Percentiles rank a stretch among this genome's conserved stretches.
phyloP scores from a whole-genome alignment of 2,113 vertebrate genomes.

The Melanerpes formicivorus region DNA sequence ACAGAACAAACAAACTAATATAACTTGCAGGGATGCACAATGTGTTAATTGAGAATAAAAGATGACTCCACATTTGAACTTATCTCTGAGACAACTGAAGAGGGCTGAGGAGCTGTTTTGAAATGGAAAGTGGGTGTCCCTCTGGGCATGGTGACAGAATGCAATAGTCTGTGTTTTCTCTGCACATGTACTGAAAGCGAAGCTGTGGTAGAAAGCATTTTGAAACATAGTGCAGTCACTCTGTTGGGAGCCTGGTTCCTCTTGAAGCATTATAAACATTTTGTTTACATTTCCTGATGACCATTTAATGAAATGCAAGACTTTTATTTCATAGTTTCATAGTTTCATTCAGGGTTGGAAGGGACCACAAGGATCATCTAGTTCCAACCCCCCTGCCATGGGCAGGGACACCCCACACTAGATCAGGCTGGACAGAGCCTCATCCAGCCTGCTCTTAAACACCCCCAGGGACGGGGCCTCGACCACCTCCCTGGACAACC shows the following conservation, averaged over 20 bases:
- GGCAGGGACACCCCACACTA: too few relatives aligned
- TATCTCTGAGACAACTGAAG: neutral
- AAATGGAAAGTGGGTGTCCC: neutral
- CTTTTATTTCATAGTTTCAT: neutral
- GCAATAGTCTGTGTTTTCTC: neutral
- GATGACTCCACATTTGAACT: neutral
- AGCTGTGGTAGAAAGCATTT: neutral
- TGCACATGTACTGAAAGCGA: neutral
- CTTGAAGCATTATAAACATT: neutral
- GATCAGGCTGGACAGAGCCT: too few relatives aligned
- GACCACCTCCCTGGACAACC: too few relatives aligned
- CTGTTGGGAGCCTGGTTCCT: neutral
- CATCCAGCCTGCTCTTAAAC: too few relatives aligned
- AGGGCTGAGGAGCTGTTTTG: neutral
- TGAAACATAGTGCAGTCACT: neutral
- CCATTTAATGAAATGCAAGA: conserved; percentile 23
- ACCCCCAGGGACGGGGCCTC: too few relatives aligned
- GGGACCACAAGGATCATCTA: too few relatives aligned
- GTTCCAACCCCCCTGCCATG: too few relatives aligned
- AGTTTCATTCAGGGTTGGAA: too few relatives aligned
- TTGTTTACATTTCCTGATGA: conserved; percentile 35
- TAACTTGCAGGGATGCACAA: neutral
- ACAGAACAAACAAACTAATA: neutral
- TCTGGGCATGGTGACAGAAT: neutral
- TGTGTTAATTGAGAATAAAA: neutral